Conservation (phyloP, 2,888 invertebrate genomes). For the Drosophila lutescens region DNA sequence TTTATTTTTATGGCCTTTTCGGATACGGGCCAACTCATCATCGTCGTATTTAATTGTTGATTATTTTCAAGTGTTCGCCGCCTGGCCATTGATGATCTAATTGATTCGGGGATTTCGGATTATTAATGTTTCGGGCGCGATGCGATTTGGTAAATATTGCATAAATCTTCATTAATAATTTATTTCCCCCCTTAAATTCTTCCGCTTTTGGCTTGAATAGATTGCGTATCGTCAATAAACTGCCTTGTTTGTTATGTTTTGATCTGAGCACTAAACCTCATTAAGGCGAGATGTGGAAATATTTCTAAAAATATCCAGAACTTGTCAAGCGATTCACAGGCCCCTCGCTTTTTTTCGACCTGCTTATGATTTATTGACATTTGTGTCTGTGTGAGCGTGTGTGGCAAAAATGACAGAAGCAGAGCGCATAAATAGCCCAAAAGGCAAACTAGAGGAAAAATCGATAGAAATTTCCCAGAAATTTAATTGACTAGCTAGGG, state of each 20-base stretch:
- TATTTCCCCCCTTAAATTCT: slow-evolving; percentile 17
- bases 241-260: slow-evolving; percentile 55
- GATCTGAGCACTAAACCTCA: slow-evolving; percentile 61
- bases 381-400: slow-evolving; percentile 46
- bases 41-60: slow-evolving; percentile 68
- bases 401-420: slow-evolving; percentile 23
- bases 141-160: slow-evolving; percentile 41
- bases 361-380: slow-evolving; percentile 74
- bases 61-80: slow-evolving; percentile 56
- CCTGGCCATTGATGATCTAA: slow-evolving; percentile 30
- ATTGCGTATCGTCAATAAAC: slow-evolving; percentile 50
- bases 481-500: background rate
- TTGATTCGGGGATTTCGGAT: slow-evolving; percentile 39
- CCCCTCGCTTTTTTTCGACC: slow-evolving; percentile 5
- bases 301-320: slow-evolving; percentile 46
- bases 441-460: slow-evolving; percentile 26
- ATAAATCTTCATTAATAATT: slow-evolving; percentile 39
- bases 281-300: slow-evolving; percentile 50
- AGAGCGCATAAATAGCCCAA: slow-evolving; percentile 41
- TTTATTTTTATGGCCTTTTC: slow-evolving; percentile 58
- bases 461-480: slow-evolving; percentile 7
- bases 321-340: slow-evolving; percentile 46
- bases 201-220: slow-evolving; percentile 16
- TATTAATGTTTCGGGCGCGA: slow-evolving; percentile 26
- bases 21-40: slow-evolving; percentile 56